These are phyloP conservation scores for Phyllotis vaccarum DNA, from an alignment of 2,797 vertebrate species.

Conservation along the genomic window DNA sequence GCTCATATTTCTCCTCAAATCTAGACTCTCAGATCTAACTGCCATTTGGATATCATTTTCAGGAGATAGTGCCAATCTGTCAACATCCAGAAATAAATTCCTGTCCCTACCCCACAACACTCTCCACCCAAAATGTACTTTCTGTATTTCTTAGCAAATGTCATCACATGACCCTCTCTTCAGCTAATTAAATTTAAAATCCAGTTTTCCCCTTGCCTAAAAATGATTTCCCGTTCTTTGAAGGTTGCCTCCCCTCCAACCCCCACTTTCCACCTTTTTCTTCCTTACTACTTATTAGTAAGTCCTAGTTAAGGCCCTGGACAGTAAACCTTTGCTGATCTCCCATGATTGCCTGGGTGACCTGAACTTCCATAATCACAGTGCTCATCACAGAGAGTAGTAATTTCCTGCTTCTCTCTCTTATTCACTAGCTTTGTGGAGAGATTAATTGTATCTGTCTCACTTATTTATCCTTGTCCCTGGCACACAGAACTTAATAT, in stretches of 20 bases:
- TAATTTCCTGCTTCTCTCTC: constrained; percentile 4
- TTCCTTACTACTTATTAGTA: not conserved
- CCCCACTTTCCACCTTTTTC: not conserved
- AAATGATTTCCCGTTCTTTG: not conserved
- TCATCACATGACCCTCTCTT: not conserved
- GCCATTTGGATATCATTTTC: constrained; percentile 17
- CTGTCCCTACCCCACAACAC: not conserved
- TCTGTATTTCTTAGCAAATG: constrained; percentile 5
- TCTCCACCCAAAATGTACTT: not conserved
- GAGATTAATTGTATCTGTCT: not conserved
- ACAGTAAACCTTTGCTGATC: not conserved
- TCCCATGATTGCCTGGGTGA: not conserved
- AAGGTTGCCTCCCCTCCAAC: too few relatives aligned
- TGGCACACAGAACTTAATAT: constrained; percentile 6
- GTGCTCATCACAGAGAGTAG: not conserved
- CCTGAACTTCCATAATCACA: not conserved
- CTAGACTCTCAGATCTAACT: not conserved
- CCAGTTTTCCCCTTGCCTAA: not conserved
- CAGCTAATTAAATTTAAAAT: not conserved
- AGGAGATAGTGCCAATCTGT: not conserved
- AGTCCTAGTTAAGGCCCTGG: not conserved
- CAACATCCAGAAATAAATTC: constrained; percentile 33
- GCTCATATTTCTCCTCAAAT: not conserved
- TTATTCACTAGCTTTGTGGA: not conserved
- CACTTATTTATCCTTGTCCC: not conserved